A percentile compares a stretch with the other conserved stretches of the same genome.
Conservation (phyloP, 2,888 invertebrate species). For the Macroteleia sp. region DNA sequence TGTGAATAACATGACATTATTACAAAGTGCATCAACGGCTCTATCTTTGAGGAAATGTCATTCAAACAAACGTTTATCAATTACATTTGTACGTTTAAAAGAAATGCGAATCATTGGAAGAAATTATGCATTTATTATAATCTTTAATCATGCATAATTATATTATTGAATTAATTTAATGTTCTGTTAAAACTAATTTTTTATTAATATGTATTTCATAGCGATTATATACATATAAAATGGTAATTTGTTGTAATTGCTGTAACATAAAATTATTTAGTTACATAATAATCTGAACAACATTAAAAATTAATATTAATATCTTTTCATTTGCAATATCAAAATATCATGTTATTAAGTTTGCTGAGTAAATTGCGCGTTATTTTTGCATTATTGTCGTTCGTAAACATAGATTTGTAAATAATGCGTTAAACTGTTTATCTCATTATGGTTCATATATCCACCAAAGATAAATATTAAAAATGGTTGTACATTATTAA, state of each 20-base stretch:
- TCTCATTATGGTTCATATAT: neutral
- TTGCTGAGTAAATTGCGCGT: neutral
- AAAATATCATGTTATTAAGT: conserved; percentile 3
- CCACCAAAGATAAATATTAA: conserved; percentile 7
- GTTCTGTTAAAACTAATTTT: neutral
- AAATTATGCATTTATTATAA: conserved; percentile 19
- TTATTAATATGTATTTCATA: too few relatives aligned
- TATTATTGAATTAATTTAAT: neutral
- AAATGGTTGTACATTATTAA: conserved; percentile 1
- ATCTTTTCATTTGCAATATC: neutral
- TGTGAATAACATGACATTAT: too few relatives aligned
- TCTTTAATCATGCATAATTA: neutral
- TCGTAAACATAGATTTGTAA: neutral
- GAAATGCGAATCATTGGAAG: neutral
- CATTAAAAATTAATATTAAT: neutral
- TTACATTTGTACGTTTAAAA: conserved; percentile 5
- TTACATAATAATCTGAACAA: neutral
- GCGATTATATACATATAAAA: too few relatives aligned
- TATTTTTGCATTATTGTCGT: conserved; percentile 1
- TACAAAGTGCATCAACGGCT: too few relatives aligned
- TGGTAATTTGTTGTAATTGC: neutral
- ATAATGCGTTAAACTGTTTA: neutral
- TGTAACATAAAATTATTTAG: neutral
- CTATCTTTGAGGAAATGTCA: too few relatives aligned
- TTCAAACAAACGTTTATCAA: conserved; percentile 17